phyloP scores from a whole-genome alignment of 2,113 vertebrate genomes.

The Ceyx margarethae region DNA sequence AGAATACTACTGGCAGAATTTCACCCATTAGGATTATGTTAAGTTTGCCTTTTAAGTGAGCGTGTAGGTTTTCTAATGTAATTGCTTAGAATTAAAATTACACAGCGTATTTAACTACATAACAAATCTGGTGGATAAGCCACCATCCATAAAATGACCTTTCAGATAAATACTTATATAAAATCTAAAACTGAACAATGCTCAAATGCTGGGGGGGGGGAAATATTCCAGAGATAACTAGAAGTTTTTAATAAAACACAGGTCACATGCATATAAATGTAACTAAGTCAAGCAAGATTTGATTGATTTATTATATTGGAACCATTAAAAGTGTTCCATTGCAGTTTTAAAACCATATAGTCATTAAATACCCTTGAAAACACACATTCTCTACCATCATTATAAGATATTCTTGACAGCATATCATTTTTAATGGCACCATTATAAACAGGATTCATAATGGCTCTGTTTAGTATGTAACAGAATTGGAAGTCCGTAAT shows the following conservation, averaged over 20 bases:
- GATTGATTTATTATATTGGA: constrained; percentile 71
- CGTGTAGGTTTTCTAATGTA: neutral
- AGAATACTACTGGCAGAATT: too few relatives aligned
- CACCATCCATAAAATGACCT: neutral
- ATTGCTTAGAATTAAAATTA: neutral
- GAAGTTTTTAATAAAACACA: constrained; percentile 26
- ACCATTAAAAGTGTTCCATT: constrained; percentile 70
- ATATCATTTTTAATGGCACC: constrained; percentile 73
- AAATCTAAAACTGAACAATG: neutral
- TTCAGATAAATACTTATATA: neutral
- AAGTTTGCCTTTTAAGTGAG: neutral
- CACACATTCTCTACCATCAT: constrained; percentile 60
- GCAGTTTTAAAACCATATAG: constrained; percentile 60
- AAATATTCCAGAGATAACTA: neutral
- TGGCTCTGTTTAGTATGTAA: constrained; percentile 56
- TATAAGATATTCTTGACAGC: constrained; percentile 70
- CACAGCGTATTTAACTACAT: neutral
- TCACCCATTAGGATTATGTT: too few relatives aligned
- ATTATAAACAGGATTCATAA: constrained; percentile 69
- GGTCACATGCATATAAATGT: constrained; percentile 36
- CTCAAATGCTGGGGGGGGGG: neutral
- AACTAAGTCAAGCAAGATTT: constrained; percentile 36
- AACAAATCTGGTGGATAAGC: neutral
- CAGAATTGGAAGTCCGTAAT: constrained; percentile 32
- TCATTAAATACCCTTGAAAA: constrained; percentile 72